Evolutionary conservation across 2,888 invertebrate species (phyloP).

Genomic region (Mythimna impura): DNA sequence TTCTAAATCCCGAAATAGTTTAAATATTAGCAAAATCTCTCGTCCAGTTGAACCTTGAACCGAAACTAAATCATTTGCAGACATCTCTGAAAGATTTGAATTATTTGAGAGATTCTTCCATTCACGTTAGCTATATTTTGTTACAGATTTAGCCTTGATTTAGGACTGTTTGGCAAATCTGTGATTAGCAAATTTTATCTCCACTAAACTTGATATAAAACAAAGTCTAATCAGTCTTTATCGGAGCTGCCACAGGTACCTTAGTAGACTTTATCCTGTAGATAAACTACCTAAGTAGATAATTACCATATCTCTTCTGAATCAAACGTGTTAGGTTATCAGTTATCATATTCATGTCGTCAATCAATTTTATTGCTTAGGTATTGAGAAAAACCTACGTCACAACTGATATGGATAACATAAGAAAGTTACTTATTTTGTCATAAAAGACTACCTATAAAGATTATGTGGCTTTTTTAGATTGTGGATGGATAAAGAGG

Average conservation of each 20-base stretch:
- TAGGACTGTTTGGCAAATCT: background rate
- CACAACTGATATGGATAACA: slow-evolving; percentile 14
- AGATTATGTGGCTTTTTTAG: slow-evolving; percentile 1
- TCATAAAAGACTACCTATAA: background rate
- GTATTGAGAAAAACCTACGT: background rate
- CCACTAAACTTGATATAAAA: background rate
- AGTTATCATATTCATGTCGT: slow-evolving; percentile 22
- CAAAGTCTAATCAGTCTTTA: background rate
- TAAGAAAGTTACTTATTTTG: background rate
- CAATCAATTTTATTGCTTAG: slow-evolving; percentile 1
- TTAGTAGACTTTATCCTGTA: slow-evolving; percentile 21
- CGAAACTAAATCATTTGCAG: slow-evolving; percentile 22
- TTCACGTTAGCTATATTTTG: background rate
- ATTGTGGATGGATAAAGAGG: background rate
- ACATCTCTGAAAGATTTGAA: background rate
- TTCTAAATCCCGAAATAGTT: slow-evolving; percentile 27
- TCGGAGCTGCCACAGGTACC: background rate
- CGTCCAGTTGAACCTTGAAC: slow-evolving; percentile 11
- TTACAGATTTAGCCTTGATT: slow-evolving; percentile 1
- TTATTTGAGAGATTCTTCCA: slow-evolving; percentile 11
- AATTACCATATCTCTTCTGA: slow-evolving; percentile 12
- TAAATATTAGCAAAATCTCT: slow-evolving; percentile 24
- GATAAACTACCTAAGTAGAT: background rate
- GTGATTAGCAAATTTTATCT: background rate
- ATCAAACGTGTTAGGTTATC: slow-evolving; percentile 30